These are phyloP conservation scores for Sinodicranocentrus sp. DNA, from an alignment of 2,888 invertebrate species.

Conservation along the genomic window DNA sequence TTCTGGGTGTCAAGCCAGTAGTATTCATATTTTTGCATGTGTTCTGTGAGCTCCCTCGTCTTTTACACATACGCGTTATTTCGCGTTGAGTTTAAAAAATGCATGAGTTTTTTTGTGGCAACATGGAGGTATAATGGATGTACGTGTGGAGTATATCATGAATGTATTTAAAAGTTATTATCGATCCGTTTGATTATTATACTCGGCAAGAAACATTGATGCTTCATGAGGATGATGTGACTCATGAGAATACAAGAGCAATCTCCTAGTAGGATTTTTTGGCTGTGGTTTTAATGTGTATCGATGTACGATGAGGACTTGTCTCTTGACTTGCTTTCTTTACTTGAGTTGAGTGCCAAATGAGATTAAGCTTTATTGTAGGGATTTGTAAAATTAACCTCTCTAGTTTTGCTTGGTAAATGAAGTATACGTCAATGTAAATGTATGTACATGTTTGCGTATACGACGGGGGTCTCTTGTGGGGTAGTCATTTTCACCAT, in stretches of 20 bases:
- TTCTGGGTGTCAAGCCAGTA: constrained; percentile 20
- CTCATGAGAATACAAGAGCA: constrained; percentile 18
- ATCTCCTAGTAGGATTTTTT: constrained; percentile 11
- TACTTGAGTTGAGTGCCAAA: constrained; percentile 31
- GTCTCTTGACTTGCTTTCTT: background rate
- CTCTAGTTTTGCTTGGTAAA: too few relatives aligned
- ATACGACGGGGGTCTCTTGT: too few relatives aligned
- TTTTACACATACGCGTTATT: too few relatives aligned
- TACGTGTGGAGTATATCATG: too few relatives aligned
- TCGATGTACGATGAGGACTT: background rate
- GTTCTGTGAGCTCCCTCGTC: too few relatives aligned
- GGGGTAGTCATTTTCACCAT: background rate
- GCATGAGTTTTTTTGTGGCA: too few relatives aligned
- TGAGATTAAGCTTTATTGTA: constrained; percentile 7
- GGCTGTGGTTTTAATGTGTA: background rate
- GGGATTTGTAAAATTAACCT: background rate
- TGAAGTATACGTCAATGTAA: background rate
- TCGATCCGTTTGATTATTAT: too few relatives aligned
- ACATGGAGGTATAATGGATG: too few relatives aligned
- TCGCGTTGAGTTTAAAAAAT: too few relatives aligned
- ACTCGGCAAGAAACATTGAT: background rate
- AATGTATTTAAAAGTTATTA: too few relatives aligned
- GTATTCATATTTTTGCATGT: background rate
- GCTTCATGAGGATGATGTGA: constrained; percentile 41
- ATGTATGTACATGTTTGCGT: background rate